Evolutionary conservation across 2,113 vertebrate genomes (phyloP), one percentile per base, ranked within the genome.

Genomic region (Myodes glareolus): DNA sequence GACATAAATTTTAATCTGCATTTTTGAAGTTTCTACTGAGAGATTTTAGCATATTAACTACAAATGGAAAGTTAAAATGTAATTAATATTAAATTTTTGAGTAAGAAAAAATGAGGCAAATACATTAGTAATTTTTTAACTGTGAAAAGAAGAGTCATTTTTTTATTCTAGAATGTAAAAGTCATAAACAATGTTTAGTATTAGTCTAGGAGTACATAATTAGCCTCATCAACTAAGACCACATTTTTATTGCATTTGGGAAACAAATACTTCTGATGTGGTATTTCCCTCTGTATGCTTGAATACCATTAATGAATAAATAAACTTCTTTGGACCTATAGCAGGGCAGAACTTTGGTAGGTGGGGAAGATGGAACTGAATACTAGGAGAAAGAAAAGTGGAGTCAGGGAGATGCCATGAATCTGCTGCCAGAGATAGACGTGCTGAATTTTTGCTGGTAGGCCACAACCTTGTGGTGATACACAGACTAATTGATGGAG

Each of bases 121-220:
- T 31, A 31, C 10, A 19, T 45, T 27, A 58, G 58, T 58, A 58
- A 58, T 58, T 58, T 47, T 58, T 58, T 58, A 42, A 88, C 7
- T 73, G 25, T 29, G 25, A 82, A 52, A 68, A 73, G 1, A 76
- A 3, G 19, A 77, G 9, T 76, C 1, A 72, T 76, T 73, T 12
- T 88, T 94, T 94, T 70, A 75, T 81, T 89, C 29, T 77, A 81
- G 29, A 23, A 94, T 58, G 52, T 85, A 65, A 81, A 94, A 65
- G 0, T 9, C 93, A 27, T 42, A 7, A 58, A 31, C 61, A 85
- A 89, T 78, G 50, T 75, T 67, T 85, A 80, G 2, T 65, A 50
- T 88, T 91, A 45, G 16, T 94, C 42, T 55, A n/a, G 47, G 31
- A 76, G 17, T 72, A 65, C 55, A 7, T 50, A 33, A 4, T 78